A percentile compares a stretch with the other conserved stretches of the same genome.
Conservation (phyloP, 2,113 vertebrate genomes). For the Epinephelus moara region DNA sequence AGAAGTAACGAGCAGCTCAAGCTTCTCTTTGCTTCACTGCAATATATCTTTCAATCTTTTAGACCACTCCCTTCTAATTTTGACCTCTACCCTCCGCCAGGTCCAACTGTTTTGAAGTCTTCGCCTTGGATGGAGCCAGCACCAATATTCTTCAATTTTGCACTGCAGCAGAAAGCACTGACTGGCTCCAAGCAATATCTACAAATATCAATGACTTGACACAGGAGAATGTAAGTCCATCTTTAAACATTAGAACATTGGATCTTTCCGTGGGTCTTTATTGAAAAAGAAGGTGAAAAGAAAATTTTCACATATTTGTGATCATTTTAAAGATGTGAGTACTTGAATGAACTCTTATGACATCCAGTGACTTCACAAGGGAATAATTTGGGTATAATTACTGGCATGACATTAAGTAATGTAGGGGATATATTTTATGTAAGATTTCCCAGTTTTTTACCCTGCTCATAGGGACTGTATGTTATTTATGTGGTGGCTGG, state of each 20-base stretch:
- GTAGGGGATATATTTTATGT: too few species aligned
- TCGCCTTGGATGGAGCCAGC: constrained; percentile 89
- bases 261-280: background rate
- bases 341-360: background rate
- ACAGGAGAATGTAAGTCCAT: constrained; percentile 90
- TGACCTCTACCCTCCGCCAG: constrained; percentile 81
- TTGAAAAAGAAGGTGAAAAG: constrained; percentile 2
- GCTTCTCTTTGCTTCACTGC: constrained; percentile 1
- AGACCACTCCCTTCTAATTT: constrained; percentile 31
- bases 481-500: too few species aligned
- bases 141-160: constrained; percentile 92
- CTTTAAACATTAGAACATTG: background rate
- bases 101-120: constrained; percentile 92
- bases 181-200: constrained; percentile 95
- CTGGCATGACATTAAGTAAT: background rate
- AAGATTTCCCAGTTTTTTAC: too few species aligned
- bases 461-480: too few species aligned
- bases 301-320: background rate
- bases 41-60: constrained; percentile 25
- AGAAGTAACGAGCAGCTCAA: background rate
- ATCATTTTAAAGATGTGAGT: background rate
- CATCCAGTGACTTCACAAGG: background rate
- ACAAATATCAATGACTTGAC: constrained; percentile 91
- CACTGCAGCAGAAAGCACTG: constrained; percentile 91
- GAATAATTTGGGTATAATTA: background rate